Evolutionary conservation across 35 echinoderm and acorn worm species (phyloP).

Genomic region (Holothuria glaberrima): DNA sequence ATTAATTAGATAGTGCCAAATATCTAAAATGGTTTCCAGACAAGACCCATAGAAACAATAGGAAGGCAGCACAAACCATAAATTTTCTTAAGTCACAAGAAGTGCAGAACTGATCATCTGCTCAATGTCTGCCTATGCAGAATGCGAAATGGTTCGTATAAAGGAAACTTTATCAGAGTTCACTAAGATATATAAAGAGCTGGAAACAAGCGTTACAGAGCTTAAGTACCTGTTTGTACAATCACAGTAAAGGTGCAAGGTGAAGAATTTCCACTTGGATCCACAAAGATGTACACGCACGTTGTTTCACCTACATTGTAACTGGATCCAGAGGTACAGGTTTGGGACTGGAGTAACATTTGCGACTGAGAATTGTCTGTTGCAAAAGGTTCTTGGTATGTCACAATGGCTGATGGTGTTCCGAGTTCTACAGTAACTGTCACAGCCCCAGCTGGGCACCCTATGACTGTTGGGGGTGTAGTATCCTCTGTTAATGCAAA

Average conservation of each 20-base stretch:
- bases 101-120: too few relatives aligned
- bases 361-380: background rate
- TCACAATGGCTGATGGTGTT: background rate
- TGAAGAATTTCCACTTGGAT: background rate
- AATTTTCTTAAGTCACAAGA: too few relatives aligned
- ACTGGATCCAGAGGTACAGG: background rate
- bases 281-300: background rate
- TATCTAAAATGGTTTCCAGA: too few relatives aligned
- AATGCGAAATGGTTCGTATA: too few relatives aligned
- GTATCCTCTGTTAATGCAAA: constrained; percentile 33
- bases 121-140: too few relatives aligned
- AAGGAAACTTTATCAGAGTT: too few relatives aligned
- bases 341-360: background rate
- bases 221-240: too few relatives aligned
- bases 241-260: background rate
- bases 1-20: too few relatives aligned
- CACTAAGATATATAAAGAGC: too few relatives aligned
- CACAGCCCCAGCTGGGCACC: background rate
- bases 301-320: background rate
- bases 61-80: too few relatives aligned
- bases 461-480: background rate
- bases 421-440: background rate
- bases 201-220: too few relatives aligned
- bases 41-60: too few relatives aligned
- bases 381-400: background rate